Conservation (phyloP, 1,140 invertebrate species). For the Bombus picipes region DNA sequence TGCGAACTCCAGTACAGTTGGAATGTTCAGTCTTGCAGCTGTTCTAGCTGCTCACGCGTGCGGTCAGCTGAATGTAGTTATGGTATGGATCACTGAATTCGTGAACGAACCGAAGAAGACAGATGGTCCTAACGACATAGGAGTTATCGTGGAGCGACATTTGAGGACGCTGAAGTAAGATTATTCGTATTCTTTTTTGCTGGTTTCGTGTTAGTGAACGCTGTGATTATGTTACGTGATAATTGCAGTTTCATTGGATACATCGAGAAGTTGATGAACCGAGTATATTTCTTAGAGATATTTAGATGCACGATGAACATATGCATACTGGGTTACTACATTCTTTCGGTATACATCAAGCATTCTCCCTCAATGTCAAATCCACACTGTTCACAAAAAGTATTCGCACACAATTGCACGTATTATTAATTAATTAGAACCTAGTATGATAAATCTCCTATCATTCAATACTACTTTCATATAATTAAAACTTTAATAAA, state of each 20-base stretch:
- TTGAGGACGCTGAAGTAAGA: conserved; percentile 44
- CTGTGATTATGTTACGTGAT: background rate
- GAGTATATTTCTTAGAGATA: conserved; percentile 66
- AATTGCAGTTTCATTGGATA: conserved; percentile 61
- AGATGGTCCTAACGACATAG: background rate
- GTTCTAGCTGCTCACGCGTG: conserved; percentile 56
- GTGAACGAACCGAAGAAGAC: background rate
- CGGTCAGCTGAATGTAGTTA: conserved; percentile 53
- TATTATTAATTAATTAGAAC: too few species aligned
- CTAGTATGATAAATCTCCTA: too few species aligned
- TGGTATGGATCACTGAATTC: conserved; percentile 26
- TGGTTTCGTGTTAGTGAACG: background rate
- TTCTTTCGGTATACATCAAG: conserved; percentile 58
- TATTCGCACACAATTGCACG: too few species aligned
- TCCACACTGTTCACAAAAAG: too few species aligned
- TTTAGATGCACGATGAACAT: conserved; percentile 63
- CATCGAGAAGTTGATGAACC: conserved; percentile 62
- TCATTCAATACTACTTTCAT: too few species aligned
- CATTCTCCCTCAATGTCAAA: too few species aligned
- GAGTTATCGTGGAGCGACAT: conserved; percentile 54
- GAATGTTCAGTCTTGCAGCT: conserved; percentile 40
- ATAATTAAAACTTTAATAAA: too few species aligned
- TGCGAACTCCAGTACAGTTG: conserved; percentile 25
- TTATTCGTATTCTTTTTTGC: background rate
- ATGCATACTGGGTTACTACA: conserved; percentile 69